A percentile compares a stretch with the other conserved stretches of the same genome.
These are phyloP conservation scores for Danio choprae DNA, from an alignment of 2,797 vertebrate genomes.

Conservation along the genomic window DNA sequence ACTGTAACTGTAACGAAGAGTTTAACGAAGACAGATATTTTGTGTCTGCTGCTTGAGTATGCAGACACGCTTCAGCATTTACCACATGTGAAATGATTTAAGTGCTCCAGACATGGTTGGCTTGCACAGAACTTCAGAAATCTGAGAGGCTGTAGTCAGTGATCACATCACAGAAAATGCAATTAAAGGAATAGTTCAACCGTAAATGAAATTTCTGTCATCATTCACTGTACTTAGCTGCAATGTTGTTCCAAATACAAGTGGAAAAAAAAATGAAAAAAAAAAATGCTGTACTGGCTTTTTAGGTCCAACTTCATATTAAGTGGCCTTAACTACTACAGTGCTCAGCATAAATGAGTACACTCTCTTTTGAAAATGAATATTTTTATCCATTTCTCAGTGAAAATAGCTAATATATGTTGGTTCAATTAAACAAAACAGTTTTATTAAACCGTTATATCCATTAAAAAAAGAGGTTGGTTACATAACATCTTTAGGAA, in stretches of 20 bases:
- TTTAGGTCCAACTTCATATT: too few species aligned
- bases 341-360: too few species aligned
- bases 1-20: not conserved
- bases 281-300: too few species aligned
- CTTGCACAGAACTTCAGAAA: not conserved
- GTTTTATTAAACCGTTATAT: too few species aligned
- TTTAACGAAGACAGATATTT: constrained; percentile 33
- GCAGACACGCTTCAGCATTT: constrained; percentile 19
- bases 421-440: too few species aligned
- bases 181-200: constrained; percentile 12
- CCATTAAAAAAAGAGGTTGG: too few species aligned
- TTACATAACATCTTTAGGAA: too few species aligned
- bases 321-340: too few species aligned
- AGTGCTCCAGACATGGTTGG: constrained; percentile 15
- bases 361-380: too few species aligned
- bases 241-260: not conserved
- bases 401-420: too few species aligned
- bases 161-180: constrained; percentile 17
- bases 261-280: too few species aligned
- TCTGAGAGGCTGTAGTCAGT: constrained; percentile 29
- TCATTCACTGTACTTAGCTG: not conserved
- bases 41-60: constrained; percentile 11
- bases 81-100: constrained; percentile 38
- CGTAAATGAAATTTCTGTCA: not conserved
- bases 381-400: too few species aligned